Evolutionary conservation across 2,888 invertebrate genomes (phyloP).

Genomic region (Zaprionus obscuricornis): DNA sequence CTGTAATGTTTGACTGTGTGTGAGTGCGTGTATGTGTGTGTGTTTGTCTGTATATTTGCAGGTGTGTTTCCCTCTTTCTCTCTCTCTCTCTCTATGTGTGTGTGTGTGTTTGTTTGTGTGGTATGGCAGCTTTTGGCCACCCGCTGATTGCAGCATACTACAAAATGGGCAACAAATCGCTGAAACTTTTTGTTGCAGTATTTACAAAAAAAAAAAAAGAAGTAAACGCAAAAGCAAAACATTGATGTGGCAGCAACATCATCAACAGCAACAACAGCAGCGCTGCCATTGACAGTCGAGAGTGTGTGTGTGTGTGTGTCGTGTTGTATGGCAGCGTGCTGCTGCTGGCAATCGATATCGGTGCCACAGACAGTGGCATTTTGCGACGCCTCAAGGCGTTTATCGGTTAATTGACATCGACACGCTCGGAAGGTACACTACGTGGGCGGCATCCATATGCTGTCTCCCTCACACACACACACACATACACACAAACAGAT

Average conservation of each 20-base stretch:
- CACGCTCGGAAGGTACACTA: conserved; percentile 14
- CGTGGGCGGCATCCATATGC: too few relatives aligned
- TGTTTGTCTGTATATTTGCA: conserved; percentile 8
- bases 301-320: background rate
- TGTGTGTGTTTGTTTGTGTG: conserved; percentile 8
- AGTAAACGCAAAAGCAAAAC: conserved; percentile 4
- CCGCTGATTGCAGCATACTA: conserved; percentile 42
- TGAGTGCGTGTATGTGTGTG: conserved; percentile 2
- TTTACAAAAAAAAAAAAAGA: conserved; percentile 6
- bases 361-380: background rate
- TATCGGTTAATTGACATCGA: conserved; percentile 57
- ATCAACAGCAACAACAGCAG: background rate
- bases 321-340: background rate
- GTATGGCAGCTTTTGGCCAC: conserved; percentile 1
- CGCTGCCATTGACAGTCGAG: background rate
- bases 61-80: too few relatives aligned
- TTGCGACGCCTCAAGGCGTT: conserved; percentile 52
- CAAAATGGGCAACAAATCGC: conserved; percentile 45
- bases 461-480: too few relatives aligned
- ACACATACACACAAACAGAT: too few relatives aligned
- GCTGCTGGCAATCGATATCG: background rate
- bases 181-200: conserved; percentile 46
- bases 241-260: too few relatives aligned
- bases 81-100: too few relatives aligned
- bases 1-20: conserved; percentile 20